Evolutionary conservation across 2,888 invertebrate species (phyloP).

Genomic region (Dicycla oo): DNA sequence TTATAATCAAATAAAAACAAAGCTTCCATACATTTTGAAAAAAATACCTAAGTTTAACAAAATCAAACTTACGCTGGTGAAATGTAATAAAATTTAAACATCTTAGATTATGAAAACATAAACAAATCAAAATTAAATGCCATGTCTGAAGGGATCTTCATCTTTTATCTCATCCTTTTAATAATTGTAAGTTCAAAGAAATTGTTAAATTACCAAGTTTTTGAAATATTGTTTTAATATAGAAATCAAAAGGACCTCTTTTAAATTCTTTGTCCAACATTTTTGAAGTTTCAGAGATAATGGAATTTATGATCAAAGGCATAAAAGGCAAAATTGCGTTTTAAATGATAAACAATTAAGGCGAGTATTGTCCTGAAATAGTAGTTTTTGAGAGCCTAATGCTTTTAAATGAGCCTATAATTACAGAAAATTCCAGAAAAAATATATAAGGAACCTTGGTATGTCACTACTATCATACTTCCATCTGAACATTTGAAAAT

Average conservation of each 20-base stretch:
- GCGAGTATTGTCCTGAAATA: too few relatives aligned
- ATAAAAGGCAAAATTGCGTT: conserved; percentile 21
- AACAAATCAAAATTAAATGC: conserved; percentile 24
- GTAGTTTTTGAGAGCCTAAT: too few relatives aligned
- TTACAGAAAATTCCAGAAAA: too few relatives aligned
- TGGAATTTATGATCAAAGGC: conserved; percentile 8
- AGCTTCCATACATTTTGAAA: not conserved
- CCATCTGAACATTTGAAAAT: too few relatives aligned
- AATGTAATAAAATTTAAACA: not conserved
- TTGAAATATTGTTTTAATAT: conserved; percentile 2
- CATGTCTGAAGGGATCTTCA: conserved; percentile 22
- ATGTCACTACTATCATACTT: too few relatives aligned
- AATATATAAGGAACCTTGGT: too few relatives aligned
- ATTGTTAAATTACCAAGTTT: conserved; percentile 13
- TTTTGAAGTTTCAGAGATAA: conserved; percentile 14
- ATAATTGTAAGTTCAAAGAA: conserved; percentile 41
- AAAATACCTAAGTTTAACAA: not conserved
- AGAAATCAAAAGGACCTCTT: conserved; percentile 4
- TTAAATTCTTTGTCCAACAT: conserved; percentile 11
- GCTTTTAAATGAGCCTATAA: too few relatives aligned
- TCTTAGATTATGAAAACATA: not conserved
- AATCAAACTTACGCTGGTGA: not conserved
- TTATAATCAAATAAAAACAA: not conserved
- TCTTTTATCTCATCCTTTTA: conserved; percentile 21
- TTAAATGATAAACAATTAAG: too few relatives aligned